Evolutionary conservation across 92 coral and sea anemone genomes (phyloP), one percentile per base, ranked within the genome.

Genomic region (Parazoanthus darwini): DNA sequence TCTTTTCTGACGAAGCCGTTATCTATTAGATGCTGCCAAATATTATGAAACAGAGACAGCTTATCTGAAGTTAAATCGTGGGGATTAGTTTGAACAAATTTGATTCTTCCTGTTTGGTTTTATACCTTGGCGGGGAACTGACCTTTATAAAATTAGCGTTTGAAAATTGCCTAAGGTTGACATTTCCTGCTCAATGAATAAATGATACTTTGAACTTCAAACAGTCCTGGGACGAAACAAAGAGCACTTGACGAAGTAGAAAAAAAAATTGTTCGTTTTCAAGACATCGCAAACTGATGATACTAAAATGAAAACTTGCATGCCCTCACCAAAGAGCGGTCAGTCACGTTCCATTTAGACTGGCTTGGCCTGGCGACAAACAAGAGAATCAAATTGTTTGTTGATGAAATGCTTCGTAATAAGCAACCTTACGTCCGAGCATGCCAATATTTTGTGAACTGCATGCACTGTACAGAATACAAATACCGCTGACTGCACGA

Each of bases 51-150:
- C 83, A 29, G 42, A 48, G 68, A 50, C 70, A 35, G 39, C n/a
- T 50, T 50, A 79, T 79, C 83, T 79, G 11, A 58, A 50, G 38
- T 65, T 39, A 35, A 81, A 81, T 59, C 75, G 20, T 23, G 73
- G 35, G 33, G 46, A 59, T 81, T 65, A 37, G 33, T 23, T 67
- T 63, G 50, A 67, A 23, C 58, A 65, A 66, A 82, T 37, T 44
- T 82, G 36, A 23, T 26, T 82, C 58, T 82, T 66, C 86, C 77
- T 82, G 86, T 66, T 37, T 22, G 77, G 6, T 67, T 82, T 29
- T 38, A 29, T 42, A 20, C 9, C 33, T 43, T 65, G 46, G 86
- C 39, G 36, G 48, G 71, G 46, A 80, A 81, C 39, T 15, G 74
- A 81, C 70, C 44, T 54, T 46, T 54, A 54, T 13, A 13, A 54